Evolutionary conservation across 2,113 vertebrate species (phyloP).

Genomic region (Chloebia gouldiae): DNA sequence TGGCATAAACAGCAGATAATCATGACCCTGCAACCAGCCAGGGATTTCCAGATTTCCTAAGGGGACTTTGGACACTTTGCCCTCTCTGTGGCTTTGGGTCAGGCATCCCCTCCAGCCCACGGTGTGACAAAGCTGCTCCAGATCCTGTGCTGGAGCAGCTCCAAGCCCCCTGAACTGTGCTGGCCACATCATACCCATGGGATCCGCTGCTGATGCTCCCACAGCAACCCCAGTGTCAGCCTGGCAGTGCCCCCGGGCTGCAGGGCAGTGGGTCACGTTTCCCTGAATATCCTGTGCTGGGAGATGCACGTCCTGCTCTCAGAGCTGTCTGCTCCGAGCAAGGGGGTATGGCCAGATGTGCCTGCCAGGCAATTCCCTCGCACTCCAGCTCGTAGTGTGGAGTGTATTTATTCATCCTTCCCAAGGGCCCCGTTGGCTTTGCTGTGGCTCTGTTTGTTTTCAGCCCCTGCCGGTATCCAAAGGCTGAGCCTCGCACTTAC

Average conservation of each 20-base stretch:
- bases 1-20: constrained; percentile 44
- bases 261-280: not conserved
- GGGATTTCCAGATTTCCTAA: not conserved
- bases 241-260: not conserved
- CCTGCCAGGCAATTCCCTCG: not conserved
- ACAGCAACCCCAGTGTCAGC: not conserved
- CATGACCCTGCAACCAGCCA: not conserved
- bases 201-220: not conserved
- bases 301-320: not conserved
- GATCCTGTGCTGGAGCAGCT: not conserved
- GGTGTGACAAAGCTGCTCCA: not conserved
- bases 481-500: constrained; percentile 70
- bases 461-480: not conserved
- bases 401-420: constrained; percentile 17
- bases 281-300: not conserved
- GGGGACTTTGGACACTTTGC: not conserved
- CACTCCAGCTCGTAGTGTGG: not conserved
- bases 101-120: accelerated
- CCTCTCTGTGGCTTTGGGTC: not conserved
- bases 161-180: not conserved
- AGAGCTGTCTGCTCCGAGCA: not conserved
- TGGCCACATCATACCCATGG: not conserved
- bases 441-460: not conserved
- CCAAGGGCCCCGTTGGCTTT: constrained; percentile 20
- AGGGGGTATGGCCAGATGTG: not conserved